phyloP scores from a whole-genome alignment of 2,113 vertebrate species.

The Gavialis gangeticus region DNA sequence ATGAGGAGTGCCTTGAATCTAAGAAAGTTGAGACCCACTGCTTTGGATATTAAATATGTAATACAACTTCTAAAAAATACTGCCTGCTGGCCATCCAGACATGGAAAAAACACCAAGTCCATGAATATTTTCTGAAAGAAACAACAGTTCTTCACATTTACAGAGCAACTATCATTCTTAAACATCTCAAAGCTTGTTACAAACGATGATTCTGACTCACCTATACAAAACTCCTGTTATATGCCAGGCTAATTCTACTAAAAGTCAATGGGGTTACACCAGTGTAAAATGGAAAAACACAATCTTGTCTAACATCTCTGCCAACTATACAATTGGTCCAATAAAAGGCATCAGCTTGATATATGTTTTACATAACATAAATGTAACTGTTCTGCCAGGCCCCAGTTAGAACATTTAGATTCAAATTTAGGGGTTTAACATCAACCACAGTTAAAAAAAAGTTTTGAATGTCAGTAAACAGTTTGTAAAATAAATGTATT shows the following conservation, averaged over 20 bases:
- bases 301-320: conserved; percentile 16
- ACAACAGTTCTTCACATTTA: neutral
- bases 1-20: too few relatives aligned
- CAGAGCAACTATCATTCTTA: neutral
- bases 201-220: neutral
- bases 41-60: neutral
- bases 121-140: neutral
- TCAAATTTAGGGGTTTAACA: too few relatives aligned
- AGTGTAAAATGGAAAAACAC: conserved; percentile 49
- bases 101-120: neutral
- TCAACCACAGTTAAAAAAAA: too few relatives aligned
- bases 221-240: neutral
- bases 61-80: neutral
- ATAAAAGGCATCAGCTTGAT: too few relatives aligned
- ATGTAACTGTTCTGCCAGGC: too few relatives aligned
- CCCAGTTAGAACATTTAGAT: too few relatives aligned
- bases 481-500: neutral
- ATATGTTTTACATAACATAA: too few relatives aligned
- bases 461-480: too few relatives aligned
- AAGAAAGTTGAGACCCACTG: too few relatives aligned
- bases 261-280: conserved; percentile 2
- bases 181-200: neutral
- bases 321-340: too few relatives aligned
- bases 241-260: neutral
- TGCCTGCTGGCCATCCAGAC: neutral